A percentile compares a stretch with the other conserved stretches of the same genome.
Conservation (phyloP, 2,888 invertebrate genomes). For the Harpalus rufipes region DNA sequence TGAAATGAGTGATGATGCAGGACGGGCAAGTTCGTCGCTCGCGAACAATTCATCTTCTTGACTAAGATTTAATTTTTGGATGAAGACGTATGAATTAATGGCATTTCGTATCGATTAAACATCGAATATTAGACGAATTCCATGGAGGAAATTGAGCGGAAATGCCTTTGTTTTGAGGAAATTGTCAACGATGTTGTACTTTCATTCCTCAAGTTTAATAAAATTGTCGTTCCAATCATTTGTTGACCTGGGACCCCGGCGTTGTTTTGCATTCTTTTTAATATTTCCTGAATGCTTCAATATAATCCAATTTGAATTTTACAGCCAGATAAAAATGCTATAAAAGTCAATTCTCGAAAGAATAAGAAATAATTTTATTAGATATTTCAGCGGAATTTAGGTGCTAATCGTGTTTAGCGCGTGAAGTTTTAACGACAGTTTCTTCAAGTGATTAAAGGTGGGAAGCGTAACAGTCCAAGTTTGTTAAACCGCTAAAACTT, state of each 20-base stretch:
- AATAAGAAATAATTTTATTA: not conserved
- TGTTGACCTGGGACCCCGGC: not conserved
- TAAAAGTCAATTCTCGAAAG: not conserved
- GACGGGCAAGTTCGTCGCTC: not conserved
- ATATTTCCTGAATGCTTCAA: not conserved
- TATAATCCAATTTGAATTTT: not conserved
- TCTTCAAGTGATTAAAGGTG: not conserved
- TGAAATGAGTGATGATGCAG: conserved; percentile 61
- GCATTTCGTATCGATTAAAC: conserved; percentile 35
- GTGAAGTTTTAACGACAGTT: not conserved
- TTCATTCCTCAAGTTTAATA: not conserved
- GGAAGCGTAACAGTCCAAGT: not conserved
- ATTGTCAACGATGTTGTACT: conserved; percentile 5
- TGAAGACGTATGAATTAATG: conserved; percentile 33
- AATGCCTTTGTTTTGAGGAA: conserved; percentile 19
- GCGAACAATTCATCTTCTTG: conserved; percentile 48
- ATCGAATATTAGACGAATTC: conserved; percentile 38
- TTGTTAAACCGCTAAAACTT: not conserved
- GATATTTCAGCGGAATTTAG: not conserved
- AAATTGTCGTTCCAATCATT: not conserved
- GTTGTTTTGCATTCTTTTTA: not conserved
- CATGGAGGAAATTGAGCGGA: conserved; percentile 1
- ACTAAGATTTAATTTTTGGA: conserved; percentile 50
- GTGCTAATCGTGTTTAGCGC: not conserved
- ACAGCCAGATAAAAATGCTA: not conserved